Conservation (phyloP, 2,888 invertebrate genomes). For the Caenorhabditis virilis region DNA sequence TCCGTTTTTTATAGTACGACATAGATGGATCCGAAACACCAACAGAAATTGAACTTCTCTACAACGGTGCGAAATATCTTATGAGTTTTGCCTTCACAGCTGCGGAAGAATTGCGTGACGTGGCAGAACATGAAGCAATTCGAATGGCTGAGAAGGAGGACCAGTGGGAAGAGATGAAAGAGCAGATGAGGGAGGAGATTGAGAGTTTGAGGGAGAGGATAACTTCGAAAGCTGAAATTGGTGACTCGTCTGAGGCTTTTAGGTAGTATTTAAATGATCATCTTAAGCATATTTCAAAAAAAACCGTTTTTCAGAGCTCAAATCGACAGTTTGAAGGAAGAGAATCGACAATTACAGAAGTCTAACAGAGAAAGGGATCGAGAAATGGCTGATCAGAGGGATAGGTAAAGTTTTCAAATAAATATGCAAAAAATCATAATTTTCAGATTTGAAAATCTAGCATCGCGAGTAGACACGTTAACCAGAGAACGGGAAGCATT, state of each 20-base stretch:
- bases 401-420: conserved; percentile 26
- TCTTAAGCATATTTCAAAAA: not conserved
- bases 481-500: conserved; percentile 58
- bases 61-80: conserved; percentile 45
- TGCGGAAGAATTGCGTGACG: conserved; percentile 59
- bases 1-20: conserved; percentile 47
- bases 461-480: conserved; percentile 46
- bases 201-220: conserved; percentile 57
- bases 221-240: conserved; percentile 54
- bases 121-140: conserved; percentile 62
- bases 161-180: conserved; percentile 60
- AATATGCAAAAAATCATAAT: not conserved
- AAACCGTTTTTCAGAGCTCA: conserved; percentile 51
- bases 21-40: conserved; percentile 48
- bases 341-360: conserved; percentile 63
- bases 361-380: conserved; percentile 61
- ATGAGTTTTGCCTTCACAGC: conserved; percentile 55
- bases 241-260: conserved; percentile 39
- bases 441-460: conserved; percentile 55
- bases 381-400: conserved; percentile 63
- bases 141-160: conserved; percentile 63
- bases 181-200: conserved; percentile 58
- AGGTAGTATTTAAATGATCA: conserved; percentile 3
- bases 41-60: conserved; percentile 50
- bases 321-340: conserved; percentile 64